These are phyloP conservation scores for Folsomia candida DNA, from an alignment of 2,888 invertebrate species.

Conservation along the genomic window DNA sequence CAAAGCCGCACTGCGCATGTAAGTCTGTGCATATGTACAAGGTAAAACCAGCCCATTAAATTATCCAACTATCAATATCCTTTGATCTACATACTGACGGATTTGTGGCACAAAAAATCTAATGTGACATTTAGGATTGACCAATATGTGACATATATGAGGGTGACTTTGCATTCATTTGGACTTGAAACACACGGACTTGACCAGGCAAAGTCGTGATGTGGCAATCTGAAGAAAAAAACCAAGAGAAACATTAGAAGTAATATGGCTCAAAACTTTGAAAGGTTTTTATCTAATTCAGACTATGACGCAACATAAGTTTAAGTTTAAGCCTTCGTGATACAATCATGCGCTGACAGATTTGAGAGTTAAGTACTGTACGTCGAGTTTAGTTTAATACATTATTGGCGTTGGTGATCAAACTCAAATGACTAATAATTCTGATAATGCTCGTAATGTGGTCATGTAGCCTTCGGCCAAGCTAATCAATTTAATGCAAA, in stretches of 20 bases:
- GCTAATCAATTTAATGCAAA: conserved; percentile 6
- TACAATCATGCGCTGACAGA: not conserved
- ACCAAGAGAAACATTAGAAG: not conserved
- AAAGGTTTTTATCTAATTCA: not conserved
- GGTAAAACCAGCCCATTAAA: conserved; percentile 13
- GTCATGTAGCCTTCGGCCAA: not conserved
- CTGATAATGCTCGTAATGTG: not conserved
- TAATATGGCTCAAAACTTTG: not conserved
- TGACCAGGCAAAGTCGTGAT: too few species aligned
- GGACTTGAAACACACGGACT: too few species aligned
- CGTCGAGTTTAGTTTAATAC: too few species aligned
- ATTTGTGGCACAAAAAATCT: not conserved
- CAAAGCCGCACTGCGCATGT: too few species aligned
- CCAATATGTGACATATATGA: not conserved
- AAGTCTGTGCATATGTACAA: too few species aligned
- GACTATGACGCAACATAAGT: not conserved
- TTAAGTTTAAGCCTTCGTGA: not conserved
- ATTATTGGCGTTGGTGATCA: not conserved
- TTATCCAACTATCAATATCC: conserved; percentile 17
- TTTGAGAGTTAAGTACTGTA: not conserved
- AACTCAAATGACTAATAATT: not conserved
- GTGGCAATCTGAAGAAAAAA: too few species aligned
- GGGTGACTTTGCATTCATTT: too few species aligned
- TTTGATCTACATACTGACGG: conserved; percentile 12
- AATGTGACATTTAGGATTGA: not conserved